Conservation (phyloP, 2,888 invertebrate genomes). For the Steromphala cineraria region DNA sequence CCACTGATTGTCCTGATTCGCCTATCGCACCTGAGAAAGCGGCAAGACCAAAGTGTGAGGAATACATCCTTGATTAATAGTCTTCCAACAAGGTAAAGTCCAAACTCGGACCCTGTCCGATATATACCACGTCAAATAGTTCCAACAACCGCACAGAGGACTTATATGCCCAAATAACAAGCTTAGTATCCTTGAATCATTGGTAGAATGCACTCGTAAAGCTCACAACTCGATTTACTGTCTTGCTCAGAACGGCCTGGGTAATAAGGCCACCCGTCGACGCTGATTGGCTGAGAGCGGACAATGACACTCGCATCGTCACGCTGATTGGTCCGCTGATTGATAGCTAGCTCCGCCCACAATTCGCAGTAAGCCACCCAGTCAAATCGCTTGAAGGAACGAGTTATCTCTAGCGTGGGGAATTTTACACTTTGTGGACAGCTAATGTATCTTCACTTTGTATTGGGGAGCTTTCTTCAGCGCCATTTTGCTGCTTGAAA, state of each 20-base stretch:
- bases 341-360: constrained; percentile 7
- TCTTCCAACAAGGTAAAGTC: not conserved
- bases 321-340: not conserved
- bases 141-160: no score
- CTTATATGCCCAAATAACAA: no score
- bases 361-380: not conserved
- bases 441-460: not conserved
- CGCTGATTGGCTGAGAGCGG: constrained; percentile 1
- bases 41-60: not conserved
- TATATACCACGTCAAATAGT: not conserved
- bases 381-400: not conserved
- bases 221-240: no score
- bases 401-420: not conserved
- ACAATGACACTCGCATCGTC: constrained; percentile 12
- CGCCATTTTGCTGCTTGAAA: constrained; percentile 15
- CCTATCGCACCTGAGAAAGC: not conserved
- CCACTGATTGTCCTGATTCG: no score
- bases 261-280: constrained; percentile 19
- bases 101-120: not conserved
- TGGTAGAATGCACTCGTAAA: no score
- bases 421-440: constrained; percentile 16
- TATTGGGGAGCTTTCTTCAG: not conserved
- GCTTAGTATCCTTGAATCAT: no score
- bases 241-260: not conserved
- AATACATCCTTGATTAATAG: not conserved